These are phyloP conservation scores for Dallia pectoralis DNA, from an alignment of 2,797 vertebrate species.

Conservation along the genomic window DNA sequence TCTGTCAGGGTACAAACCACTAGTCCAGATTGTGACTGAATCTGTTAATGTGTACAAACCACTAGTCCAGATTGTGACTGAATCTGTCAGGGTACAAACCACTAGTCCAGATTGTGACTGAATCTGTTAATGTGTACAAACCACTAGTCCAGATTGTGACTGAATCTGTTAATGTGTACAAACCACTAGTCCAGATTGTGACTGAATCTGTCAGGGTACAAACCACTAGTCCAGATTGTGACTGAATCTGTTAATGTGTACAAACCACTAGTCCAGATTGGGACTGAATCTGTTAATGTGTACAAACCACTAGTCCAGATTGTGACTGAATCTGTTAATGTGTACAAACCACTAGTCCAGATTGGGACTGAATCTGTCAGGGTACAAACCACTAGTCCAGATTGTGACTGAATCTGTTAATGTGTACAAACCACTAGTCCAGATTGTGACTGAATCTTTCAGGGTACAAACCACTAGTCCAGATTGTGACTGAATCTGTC, in stretches of 20 bases:
- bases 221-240: not conserved
- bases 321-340: not conserved
- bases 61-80: not conserved
- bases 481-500: not conserved
- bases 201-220: too few relatives aligned
- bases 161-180: too few relatives aligned
- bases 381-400: slow-evolving; percentile 4
- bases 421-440: slow-evolving; percentile 6
- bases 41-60: too few relatives aligned
- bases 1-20: too few relatives aligned
- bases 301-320: not conserved
- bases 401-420: not conserved
- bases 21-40: not conserved
- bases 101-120: not conserved
- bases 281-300: too few relatives aligned
- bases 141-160: not conserved
- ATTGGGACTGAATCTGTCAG: not conserved
- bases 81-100: too few relatives aligned
- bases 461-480: slow-evolving; percentile 6
- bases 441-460: not conserved
- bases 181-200: not conserved
- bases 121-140: too few relatives aligned
- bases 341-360: slow-evolving; percentile 4
- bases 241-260: too few relatives aligned
- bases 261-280: not conserved